A percentile compares a stretch with the other conserved stretches of the same genome.
Evolutionary conservation across 2,113 vertebrate species (phyloP).

Genomic region (Rhinoderma darwinii): DNA sequence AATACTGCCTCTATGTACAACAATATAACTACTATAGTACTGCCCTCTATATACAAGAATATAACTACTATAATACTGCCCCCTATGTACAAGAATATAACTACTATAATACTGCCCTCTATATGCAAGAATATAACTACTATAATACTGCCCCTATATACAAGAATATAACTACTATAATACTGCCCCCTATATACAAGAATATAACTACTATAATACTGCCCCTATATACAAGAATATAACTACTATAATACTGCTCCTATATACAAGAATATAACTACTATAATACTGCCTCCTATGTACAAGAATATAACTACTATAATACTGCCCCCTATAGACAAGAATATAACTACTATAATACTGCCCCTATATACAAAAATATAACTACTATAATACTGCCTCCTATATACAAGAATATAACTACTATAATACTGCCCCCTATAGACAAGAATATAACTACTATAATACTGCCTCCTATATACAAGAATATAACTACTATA

Average conservation of each 20-base stretch:
- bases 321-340: not conserved
- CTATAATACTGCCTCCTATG: too few species aligned
- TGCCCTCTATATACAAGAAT: too few species aligned
- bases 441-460: not conserved
- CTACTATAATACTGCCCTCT: too few species aligned
- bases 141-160: too few species aligned
- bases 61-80: too few species aligned
- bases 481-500: conserved; percentile 13
- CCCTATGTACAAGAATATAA: too few species aligned
- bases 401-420: not conserved
- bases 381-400: conserved; percentile 4
- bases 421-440: conserved; percentile 3
- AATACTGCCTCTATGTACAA: not conserved
- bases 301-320: not conserved
- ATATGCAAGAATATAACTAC: too few species aligned
- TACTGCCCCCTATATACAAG: too few species aligned
- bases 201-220: too few species aligned
- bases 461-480: not conserved
- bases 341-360: conserved; percentile 12
- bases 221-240: too few species aligned
- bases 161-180: too few species aligned
- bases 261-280: conserved; percentile 2
- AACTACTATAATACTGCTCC: not conserved
- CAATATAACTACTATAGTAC: conserved; percentile 14
- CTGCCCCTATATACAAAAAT: not conserved